These are phyloP conservation scores for Chouioia cunea DNA, from an alignment of 2,888 invertebrate species.

Conservation along the genomic window DNA sequence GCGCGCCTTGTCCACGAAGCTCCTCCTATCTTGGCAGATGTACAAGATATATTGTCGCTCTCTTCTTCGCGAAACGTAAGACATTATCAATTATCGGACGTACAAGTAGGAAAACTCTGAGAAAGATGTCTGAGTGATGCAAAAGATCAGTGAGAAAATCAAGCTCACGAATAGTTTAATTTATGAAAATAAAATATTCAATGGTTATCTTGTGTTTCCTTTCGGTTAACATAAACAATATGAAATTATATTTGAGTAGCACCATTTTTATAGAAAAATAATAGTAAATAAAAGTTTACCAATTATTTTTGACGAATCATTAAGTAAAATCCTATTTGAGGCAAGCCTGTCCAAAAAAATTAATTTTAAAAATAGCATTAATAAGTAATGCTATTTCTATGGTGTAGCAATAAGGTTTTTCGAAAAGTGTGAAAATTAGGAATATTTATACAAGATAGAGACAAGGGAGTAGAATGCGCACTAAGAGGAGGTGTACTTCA, in stretches of 20 bases:
- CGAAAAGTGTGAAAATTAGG: conserved; percentile 38
- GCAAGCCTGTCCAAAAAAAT: too few species aligned
- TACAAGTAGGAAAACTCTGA: conserved; percentile 23
- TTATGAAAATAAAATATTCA: neutral
- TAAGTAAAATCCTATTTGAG: too few species aligned
- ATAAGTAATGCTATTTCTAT: too few species aligned
- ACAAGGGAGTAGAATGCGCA: conserved; percentile 36
- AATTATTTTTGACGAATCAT: too few species aligned
- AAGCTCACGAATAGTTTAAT: conserved; percentile 9
- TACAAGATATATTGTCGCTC: conserved; percentile 44
- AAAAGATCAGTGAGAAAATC: neutral
- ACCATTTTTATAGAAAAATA: too few species aligned
- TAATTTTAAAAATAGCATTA: too few species aligned
- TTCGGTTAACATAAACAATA: too few species aligned
- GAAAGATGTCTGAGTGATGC: conserved; percentile 41
- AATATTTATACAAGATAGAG: conserved; percentile 47
- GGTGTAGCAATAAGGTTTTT: too few species aligned
- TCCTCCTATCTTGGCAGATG: conserved; percentile 31
- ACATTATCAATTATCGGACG: conserved; percentile 53
- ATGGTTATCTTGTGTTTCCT: too few species aligned
- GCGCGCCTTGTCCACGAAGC: conserved; percentile 38
- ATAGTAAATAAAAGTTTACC: too few species aligned
- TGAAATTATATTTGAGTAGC: too few species aligned
- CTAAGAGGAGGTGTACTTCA: conserved; percentile 55
- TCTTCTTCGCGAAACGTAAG: conserved; percentile 16